Evolutionary conservation across 2,113 vertebrate species (phyloP).

Genomic region (Trichechus manatus): DNA sequence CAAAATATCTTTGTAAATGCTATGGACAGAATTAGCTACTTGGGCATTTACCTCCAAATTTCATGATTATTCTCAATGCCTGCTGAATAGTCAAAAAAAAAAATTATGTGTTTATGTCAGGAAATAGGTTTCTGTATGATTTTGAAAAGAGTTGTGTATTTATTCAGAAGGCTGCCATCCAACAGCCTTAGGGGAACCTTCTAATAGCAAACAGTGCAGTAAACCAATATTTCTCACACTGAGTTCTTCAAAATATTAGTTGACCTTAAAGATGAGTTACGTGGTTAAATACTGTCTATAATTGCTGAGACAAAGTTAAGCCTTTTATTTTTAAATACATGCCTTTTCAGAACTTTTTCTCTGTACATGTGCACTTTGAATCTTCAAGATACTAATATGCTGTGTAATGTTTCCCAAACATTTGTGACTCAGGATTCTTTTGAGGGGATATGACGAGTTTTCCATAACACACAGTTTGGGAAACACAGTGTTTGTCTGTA

Average conservation of each 20-base stretch:
- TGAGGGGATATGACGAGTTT: not conserved
- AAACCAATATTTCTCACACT: not conserved
- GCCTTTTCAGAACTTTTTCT: not conserved
- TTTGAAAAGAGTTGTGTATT: not conserved
- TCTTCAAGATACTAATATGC: not conserved
- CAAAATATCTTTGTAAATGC: constrained; percentile 20
- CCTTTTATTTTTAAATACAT: constrained; percentile 3
- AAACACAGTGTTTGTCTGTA: not conserved
- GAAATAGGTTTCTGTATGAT: not conserved
- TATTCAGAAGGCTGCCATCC: constrained; percentile 13
- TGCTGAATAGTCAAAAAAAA: not conserved
- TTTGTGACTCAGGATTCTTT: not conserved
- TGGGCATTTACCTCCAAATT: not conserved
- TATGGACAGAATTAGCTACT: constrained; percentile 19
- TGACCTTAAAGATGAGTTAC: not conserved
- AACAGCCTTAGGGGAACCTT: not conserved
- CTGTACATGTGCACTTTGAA: not conserved
- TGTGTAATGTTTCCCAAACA: not conserved
- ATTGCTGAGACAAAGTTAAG: not conserved
- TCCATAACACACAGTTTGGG: not conserved
- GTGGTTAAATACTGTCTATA: not conserved
- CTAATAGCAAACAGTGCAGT: not conserved
- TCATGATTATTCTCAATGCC: constrained; percentile 39
- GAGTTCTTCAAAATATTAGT: not conserved
- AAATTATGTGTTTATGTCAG: not conserved